Conservation (phyloP, 2,888 invertebrate genomes). For the Campoletis raptor region DNA sequence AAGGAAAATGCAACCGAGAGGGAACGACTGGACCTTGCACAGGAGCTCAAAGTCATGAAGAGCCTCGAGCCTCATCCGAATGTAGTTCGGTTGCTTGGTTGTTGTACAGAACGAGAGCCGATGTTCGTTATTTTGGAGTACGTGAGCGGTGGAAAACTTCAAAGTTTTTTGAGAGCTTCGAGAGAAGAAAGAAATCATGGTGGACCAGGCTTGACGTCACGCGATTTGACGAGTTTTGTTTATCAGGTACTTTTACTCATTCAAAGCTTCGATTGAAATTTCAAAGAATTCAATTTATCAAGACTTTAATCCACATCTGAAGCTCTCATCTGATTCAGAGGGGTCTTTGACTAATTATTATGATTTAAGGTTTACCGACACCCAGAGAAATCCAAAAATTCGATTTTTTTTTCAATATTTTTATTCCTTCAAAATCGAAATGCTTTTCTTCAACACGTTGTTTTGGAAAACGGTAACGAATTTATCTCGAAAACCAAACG, state of each 20-base stretch:
- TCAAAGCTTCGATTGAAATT: not conserved
- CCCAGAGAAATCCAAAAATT: not conserved
- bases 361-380: not conserved
- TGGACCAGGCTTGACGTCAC: conserved; percentile 89
- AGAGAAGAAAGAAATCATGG: conserved; percentile 94
- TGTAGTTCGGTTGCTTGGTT: conserved; percentile 94
- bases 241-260: conserved; percentile 89
- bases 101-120: conserved; percentile 95
- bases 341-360: not conserved
- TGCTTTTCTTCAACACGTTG: too few relatives aligned
- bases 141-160: conserved; percentile 94
- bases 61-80: conserved; percentile 95
- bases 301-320: not conserved
- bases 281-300: too few relatives aligned
- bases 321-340: not conserved
- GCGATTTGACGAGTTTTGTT: conserved; percentile 95
- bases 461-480: too few relatives aligned
- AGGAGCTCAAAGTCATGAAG: conserved; percentile 96
- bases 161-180: conserved; percentile 94
- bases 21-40: conserved; percentile 94
- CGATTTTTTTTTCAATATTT: not conserved
- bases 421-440: too few relatives aligned
- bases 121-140: conserved; percentile 97
- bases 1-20: conserved; percentile 96
- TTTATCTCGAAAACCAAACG: too few relatives aligned